A percentile compares a stretch with the other conserved stretches of the same genome.
These are phyloP conservation scores for Drosophila bocqueti DNA, from an alignment of 1,140 invertebrate genomes.

Conservation along the genomic window DNA sequence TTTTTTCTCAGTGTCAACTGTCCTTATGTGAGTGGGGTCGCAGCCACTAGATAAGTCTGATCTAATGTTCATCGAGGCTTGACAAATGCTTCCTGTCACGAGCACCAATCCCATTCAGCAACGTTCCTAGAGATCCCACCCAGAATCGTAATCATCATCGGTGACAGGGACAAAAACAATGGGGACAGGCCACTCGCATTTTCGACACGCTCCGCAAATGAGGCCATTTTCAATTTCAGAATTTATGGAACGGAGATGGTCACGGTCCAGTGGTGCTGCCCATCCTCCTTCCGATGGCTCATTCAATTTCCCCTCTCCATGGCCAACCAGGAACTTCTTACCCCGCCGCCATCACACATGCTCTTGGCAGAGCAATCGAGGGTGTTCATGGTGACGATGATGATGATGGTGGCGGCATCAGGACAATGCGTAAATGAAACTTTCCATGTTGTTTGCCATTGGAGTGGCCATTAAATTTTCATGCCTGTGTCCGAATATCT, in stretches of 20 bases:
- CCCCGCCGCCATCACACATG: constrained; percentile 18
- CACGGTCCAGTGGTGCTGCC: constrained; percentile 37
- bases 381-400: constrained; percentile 16
- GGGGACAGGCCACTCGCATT: constrained; percentile 28
- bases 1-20: background rate
- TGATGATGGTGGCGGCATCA: constrained; percentile 17
- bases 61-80: constrained; percentile 43
- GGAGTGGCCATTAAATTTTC: constrained; percentile 56
- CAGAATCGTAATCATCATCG: constrained; percentile 49
- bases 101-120: constrained; percentile 12
- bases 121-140: constrained; percentile 34
- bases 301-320: constrained; percentile 1
- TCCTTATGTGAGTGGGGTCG: constrained; percentile 3
- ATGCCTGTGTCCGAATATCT: constrained; percentile 46
- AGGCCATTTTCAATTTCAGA: constrained; percentile 68
- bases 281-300: constrained; percentile 3
- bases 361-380: constrained; percentile 33
- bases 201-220: constrained; percentile 58
- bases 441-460: constrained; percentile 50
- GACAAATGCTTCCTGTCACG: constrained; percentile 49
- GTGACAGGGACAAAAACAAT: constrained; percentile 56
- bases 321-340: background rate
- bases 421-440: constrained; percentile 47
- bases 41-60: constrained; percentile 20
- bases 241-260: constrained; percentile 65